Evolutionary conservation across 2,888 invertebrate species (phyloP).

Genomic region (Zaprionus bogoriensis): DNA sequence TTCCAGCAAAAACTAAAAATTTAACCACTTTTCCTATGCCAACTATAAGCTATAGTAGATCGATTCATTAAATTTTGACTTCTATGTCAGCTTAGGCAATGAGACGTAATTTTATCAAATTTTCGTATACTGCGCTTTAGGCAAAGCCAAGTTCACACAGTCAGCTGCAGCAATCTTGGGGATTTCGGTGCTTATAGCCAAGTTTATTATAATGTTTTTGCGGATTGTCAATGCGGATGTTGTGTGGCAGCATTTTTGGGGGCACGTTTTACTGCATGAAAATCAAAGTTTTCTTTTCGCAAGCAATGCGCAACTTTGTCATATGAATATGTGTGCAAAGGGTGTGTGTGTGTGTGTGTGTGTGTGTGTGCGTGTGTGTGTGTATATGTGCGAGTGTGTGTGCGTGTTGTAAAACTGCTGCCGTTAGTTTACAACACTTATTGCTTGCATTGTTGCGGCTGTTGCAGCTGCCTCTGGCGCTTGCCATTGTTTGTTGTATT

Average conservation of each 20-base stretch:
- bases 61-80: not conserved
- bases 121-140: not conserved
- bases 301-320: constrained; percentile 16
- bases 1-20: no score
- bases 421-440: constrained; percentile 53
- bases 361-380: not conserved
- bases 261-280: constrained; percentile 1
- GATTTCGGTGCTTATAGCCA: not conserved
- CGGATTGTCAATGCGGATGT: not conserved
- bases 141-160: not conserved
- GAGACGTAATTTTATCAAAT: no score
- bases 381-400: constrained; percentile 1
- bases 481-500: constrained; percentile 47
- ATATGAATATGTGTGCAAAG: not conserved
- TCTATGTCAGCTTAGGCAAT: not conserved
- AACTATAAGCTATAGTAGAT: not conserved
- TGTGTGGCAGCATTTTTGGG: not conserved
- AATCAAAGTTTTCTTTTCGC: constrained; percentile 62
- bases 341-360: not conserved
- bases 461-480: constrained; percentile 30
- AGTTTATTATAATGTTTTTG: not conserved
- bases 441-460: constrained; percentile 53
- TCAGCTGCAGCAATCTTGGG: not conserved
- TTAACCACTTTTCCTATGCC: no score
- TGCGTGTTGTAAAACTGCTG: constrained; percentile 30